Evolutionary conservation across 2,113 vertebrate genomes (phyloP).

Genomic region (Phalacrocorax aristotelis): DNA sequence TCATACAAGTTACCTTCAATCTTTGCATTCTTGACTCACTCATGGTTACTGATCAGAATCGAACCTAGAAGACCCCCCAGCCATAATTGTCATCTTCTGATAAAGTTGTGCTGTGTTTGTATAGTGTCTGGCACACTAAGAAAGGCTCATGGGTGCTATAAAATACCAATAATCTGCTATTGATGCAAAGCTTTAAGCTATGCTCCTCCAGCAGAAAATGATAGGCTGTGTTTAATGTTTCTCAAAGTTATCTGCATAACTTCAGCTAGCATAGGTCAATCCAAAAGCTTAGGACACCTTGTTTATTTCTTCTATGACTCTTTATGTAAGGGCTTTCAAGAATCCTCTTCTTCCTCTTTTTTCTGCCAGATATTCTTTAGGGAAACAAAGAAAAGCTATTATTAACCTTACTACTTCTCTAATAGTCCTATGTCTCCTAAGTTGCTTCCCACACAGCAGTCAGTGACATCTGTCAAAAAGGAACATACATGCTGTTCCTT

Average conservation of each 20-base stretch:
- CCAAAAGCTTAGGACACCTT: background rate
- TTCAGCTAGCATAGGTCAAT: background rate
- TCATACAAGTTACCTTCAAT: background rate
- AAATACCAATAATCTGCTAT: background rate
- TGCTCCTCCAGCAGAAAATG: background rate
- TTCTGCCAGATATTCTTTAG: background rate
- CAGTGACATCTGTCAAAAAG: background rate
- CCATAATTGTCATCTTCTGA: background rate
- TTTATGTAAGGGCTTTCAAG: background rate
- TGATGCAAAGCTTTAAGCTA: background rate
- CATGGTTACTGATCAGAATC: background rate
- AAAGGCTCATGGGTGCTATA: background rate
- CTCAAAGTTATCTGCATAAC: background rate
- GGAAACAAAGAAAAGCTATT: background rate
- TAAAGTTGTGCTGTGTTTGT: background rate
- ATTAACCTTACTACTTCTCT: background rate
- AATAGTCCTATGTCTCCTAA: background rate
- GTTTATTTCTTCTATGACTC: background rate
- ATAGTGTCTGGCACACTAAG: background rate
- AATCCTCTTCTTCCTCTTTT: background rate
- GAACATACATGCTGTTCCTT: background rate
- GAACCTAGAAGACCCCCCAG: background rate
- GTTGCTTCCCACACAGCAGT: background rate
- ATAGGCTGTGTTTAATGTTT: background rate
- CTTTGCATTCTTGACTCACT: background rate